Percentiles rank a stretch among this genome's conserved stretches.
Conservation (phyloP, 2,113 vertebrate species). For the Malurus melanocephalus region DNA sequence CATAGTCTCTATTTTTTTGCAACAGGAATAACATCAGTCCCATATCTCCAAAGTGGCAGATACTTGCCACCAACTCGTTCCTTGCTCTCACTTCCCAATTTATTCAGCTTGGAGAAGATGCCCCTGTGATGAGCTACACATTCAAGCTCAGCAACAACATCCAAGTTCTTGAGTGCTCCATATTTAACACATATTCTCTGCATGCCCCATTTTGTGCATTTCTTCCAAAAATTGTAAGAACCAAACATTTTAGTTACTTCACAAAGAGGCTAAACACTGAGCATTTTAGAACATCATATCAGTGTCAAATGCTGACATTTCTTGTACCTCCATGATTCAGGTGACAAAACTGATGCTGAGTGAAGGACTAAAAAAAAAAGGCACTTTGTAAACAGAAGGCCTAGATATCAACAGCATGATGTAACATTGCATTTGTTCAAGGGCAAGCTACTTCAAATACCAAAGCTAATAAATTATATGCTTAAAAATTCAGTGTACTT, state of each 20-base stretch:
- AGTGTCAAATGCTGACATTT: neutral
- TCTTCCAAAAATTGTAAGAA: neutral
- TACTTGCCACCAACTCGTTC: neutral
- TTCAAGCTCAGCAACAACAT: neutral
- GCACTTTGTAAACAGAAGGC: neutral
- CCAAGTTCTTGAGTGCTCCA: neutral
- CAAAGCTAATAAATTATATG: neutral
- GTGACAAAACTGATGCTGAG: neutral
- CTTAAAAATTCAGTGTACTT: neutral
- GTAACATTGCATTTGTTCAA: neutral
- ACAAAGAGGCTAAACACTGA: neutral
- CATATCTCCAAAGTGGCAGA: neutral
- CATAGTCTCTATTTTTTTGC: neutral
- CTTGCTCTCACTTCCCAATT: neutral
- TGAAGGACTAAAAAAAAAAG: neutral
- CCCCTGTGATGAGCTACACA: neutral
- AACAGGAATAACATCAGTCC: neutral
- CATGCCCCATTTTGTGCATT: neutral
- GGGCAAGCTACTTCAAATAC: conserved; percentile 21
- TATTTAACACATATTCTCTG: neutral
- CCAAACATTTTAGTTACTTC: neutral
- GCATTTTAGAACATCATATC: neutral
- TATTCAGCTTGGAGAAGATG: neutral
- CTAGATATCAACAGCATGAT: neutral
- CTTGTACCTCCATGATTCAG: neutral